phyloP scores from a whole-genome alignment of 2,113 vertebrate genomes.

The Serilophus lunatus region DNA sequence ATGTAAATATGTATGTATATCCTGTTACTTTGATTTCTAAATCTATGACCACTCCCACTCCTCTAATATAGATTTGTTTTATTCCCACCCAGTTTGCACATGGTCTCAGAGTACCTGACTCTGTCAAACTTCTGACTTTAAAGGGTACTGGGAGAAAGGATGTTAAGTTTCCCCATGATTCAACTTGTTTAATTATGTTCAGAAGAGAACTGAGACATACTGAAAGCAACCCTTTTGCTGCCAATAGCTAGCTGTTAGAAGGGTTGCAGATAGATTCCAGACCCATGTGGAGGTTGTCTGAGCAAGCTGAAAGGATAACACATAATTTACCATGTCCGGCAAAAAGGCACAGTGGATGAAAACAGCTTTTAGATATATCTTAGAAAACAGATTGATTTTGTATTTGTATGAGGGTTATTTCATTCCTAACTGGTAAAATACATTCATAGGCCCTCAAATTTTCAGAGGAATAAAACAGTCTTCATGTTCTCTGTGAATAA shows the following conservation, averaged over 20 bases:
- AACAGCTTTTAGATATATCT: background rate
- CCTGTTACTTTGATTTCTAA: background rate
- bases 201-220: background rate
- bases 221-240: background rate
- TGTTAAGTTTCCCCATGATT: background rate
- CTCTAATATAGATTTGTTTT: background rate
- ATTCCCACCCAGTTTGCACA: background rate
- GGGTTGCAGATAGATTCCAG: background rate
- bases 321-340: background rate
- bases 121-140: background rate
- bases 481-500: background rate
- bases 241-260: background rate
- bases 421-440: background rate
- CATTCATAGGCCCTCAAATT: background rate
- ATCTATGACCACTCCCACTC: background rate
- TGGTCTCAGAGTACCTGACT: background rate
- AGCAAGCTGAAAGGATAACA: background rate
- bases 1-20: background rate
- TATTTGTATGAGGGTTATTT: background rate
- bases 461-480: background rate
- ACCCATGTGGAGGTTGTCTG: background rate
- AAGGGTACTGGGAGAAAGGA: background rate
- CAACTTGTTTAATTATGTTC: background rate
- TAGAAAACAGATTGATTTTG: background rate
- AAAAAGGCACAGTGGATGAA: background rate